Evolutionary conservation across 2,797 vertebrate genomes (phyloP).

Genomic region (Tolypeutes matacus): DNA sequence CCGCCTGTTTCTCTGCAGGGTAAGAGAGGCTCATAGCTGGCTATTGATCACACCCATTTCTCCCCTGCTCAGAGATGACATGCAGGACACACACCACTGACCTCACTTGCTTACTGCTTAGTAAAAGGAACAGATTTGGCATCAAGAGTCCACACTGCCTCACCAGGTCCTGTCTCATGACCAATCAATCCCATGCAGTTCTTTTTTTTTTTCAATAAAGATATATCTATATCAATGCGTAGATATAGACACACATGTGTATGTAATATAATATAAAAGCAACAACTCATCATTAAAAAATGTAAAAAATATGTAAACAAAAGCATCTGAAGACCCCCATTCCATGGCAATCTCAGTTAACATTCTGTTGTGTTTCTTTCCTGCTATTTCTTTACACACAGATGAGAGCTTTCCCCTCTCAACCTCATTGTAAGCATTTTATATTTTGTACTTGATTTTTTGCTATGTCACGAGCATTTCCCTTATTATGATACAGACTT

Average conservation of each 20-base stretch:
- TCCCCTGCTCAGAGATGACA: neutral
- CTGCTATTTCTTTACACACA: neutral
- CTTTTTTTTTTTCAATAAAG: slow-evolving; percentile 17
- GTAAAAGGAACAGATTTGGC: neutral
- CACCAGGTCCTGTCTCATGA: neutral
- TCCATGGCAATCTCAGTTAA: neutral
- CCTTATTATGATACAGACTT: neutral
- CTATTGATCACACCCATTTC: neutral
- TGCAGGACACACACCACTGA: neutral
- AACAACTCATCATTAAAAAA: neutral
- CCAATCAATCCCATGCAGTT: neutral
- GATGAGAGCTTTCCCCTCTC: neutral
- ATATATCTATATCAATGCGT: neutral
- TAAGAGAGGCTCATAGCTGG: neutral
- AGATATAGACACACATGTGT: neutral
- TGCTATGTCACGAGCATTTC: neutral
- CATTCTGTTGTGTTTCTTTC: neutral
- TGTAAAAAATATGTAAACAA: neutral
- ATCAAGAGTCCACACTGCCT: neutral
- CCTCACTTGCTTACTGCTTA: neutral
- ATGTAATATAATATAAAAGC: neutral
- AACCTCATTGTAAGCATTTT: neutral
- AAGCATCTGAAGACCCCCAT: neutral
- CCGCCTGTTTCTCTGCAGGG: neutral
- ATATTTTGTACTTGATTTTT: neutral